Evolutionary conservation across 2,113 vertebrate genomes (phyloP).

Genomic region (Leucosticte australis): DNA sequence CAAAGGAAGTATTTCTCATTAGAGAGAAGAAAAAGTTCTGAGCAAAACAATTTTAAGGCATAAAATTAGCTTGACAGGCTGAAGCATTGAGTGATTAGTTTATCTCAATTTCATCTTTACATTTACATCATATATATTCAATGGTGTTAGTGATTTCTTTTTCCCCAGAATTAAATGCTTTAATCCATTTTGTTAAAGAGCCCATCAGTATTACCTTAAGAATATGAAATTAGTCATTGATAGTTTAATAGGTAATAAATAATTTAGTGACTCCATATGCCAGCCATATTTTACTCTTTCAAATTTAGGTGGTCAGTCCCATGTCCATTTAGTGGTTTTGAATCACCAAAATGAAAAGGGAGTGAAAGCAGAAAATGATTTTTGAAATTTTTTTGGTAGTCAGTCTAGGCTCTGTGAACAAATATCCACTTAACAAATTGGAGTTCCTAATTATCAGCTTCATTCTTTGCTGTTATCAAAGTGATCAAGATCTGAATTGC

Average conservation of each 20-base stretch:
- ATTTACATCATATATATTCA: neutral
- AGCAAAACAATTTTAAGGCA: neutral
- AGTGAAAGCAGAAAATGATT: neutral
- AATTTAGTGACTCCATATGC: neutral
- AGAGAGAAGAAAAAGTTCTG: neutral
- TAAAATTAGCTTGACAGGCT: neutral
- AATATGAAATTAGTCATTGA: neutral
- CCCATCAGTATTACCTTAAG: neutral
- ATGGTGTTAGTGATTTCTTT: neutral
- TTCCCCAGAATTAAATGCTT: neutral
- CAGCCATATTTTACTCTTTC: neutral
- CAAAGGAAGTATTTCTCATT: neutral
- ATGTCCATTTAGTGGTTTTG: neutral
- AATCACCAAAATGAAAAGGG: neutral
- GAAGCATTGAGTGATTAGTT: neutral
- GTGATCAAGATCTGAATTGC: conserved; percentile 1
- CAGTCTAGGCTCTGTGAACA: neutral
- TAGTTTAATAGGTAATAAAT: neutral
- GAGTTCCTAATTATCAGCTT: neutral
- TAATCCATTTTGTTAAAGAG: neutral
- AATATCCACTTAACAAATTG: neutral
- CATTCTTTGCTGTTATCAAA: neutral
- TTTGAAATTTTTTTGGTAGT: neutral
- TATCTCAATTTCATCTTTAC: neutral
- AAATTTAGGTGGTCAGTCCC: neutral